Conservation (phyloP, 2,113 vertebrate genomes). For the Crotalus viridis region DNA sequence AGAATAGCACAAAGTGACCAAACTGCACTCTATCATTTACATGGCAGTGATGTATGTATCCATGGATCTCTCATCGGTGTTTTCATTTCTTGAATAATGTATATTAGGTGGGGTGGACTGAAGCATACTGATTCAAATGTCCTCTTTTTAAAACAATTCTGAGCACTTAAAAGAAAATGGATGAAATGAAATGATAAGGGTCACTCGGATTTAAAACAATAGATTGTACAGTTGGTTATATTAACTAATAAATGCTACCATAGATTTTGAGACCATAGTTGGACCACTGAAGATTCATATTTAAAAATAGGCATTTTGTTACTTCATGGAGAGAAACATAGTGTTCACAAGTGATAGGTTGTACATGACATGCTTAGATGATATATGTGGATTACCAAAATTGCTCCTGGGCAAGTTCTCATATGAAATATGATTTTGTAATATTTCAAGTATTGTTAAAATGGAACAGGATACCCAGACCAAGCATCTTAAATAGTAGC, state of each 20-base stretch:
- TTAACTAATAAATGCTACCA: neutral
- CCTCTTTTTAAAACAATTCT: conserved; percentile 6
- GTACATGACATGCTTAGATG: neutral
- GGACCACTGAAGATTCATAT: neutral
- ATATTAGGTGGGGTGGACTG: conserved; percentile 16
- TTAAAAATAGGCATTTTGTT: neutral
- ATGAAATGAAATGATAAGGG: neutral
- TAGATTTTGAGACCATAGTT: neutral
- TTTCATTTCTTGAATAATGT: conserved; percentile 49
- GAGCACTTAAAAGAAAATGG: conserved; percentile 22
- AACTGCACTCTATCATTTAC: conserved; percentile 45
- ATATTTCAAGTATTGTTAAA: neutral
- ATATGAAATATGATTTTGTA: neutral
- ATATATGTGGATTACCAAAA: neutral
- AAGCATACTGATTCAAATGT: conserved; percentile 27
- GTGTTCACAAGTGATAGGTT: neutral
- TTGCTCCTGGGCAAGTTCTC: neutral
- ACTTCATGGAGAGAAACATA: neutral
- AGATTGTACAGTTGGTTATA: neutral
- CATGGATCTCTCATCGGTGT: conserved; percentile 25
- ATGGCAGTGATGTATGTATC: conserved; percentile 30
- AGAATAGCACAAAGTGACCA: conserved; percentile 22
- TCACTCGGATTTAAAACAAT: conserved; percentile 31
- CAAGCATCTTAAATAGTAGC: neutral
- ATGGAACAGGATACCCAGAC: neutral